A percentile compares a stretch with the other conserved stretches of the same genome.
Conservation (phyloP, 2,797 vertebrate species). For the Etheostoma nigrum region DNA sequence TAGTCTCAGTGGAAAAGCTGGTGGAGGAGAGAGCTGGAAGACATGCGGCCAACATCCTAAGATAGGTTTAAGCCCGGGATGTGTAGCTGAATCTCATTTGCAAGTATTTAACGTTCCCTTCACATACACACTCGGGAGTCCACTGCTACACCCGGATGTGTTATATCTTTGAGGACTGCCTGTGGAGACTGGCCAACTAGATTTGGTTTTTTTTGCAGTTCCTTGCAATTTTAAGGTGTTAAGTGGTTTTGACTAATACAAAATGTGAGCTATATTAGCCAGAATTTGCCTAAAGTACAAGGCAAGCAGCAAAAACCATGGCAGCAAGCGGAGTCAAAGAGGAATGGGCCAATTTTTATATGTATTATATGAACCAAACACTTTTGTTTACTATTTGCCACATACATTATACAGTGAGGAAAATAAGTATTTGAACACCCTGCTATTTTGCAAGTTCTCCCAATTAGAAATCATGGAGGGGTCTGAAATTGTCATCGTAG, state of each 20-base stretch:
- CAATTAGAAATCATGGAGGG: too few relatives aligned
- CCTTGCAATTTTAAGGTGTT: slow-evolving; percentile 22
- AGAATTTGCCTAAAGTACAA: not conserved
- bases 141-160: slow-evolving; percentile 25
- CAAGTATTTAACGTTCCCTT: slow-evolving; percentile 49
- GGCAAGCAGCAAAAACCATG: not conserved
- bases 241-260: not conserved
- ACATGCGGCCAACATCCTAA: slow-evolving; percentile 26
- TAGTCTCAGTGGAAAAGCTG: slow-evolving; percentile 9
- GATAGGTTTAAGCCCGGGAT: slow-evolving; percentile 30
- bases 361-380: not conserved
- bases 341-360: not conserved
- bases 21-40: slow-evolving; percentile 2
- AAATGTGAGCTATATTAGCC: not conserved
- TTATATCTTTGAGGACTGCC: slow-evolving; percentile 39
- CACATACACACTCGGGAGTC: slow-evolving; percentile 26
- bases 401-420: not conserved
- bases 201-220: slow-evolving; percentile 14
- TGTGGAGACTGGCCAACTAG: slow-evolving; percentile 4
- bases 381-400: not conserved
- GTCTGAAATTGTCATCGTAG: too few relatives aligned
- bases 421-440: too few relatives aligned
- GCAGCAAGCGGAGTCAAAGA: not conserved
- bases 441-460: too few relatives aligned
- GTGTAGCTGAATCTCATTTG: slow-evolving; percentile 50